These are phyloP conservation scores for Trogon surrucura DNA, from an alignment of 2,113 vertebrate genomes.

Conservation along the genomic window DNA sequence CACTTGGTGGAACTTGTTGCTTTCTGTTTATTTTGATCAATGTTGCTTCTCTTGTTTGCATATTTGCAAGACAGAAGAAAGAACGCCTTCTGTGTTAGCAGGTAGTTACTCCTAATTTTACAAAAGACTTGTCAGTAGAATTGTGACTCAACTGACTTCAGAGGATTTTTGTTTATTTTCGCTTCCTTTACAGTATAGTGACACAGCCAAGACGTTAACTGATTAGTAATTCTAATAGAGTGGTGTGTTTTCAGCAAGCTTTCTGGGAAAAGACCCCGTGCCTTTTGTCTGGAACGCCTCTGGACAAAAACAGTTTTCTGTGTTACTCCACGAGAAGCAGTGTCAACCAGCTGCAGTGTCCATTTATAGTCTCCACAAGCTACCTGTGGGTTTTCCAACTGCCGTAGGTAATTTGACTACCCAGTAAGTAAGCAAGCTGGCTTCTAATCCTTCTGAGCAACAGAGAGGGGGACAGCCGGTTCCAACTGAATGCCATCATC, in stretches of 20 bases:
- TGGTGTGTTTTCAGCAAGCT: background rate
- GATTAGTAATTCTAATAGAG: background rate
- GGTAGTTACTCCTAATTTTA: background rate
- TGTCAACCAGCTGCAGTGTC: background rate
- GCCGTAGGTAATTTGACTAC: slow-evolving; percentile 30
- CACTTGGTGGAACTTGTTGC: background rate
- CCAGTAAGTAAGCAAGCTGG: background rate
- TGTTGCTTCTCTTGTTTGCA: background rate
- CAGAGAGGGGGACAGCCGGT: slow-evolving; percentile 12
- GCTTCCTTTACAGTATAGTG: background rate
- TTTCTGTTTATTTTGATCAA: slow-evolving; percentile 17
- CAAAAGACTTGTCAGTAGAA: background rate
- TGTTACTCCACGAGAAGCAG: background rate
- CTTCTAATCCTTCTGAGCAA: slow-evolving; percentile 5
- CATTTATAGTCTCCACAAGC: background rate
- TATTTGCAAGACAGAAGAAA: background rate
- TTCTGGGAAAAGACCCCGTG: background rate
- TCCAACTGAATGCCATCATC: background rate
- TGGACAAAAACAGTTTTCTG: background rate
- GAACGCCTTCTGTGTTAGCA: background rate
- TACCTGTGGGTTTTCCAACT: slow-evolving; percentile 30
- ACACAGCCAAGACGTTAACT: background rate
- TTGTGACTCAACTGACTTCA: background rate
- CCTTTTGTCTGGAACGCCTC: background rate
- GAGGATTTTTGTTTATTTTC: background rate